Evolutionary conservation across 2,113 vertebrate genomes (phyloP), one percentile per base, ranked within the genome.

Genomic region (Paradoxurus hermaphroditus): DNA sequence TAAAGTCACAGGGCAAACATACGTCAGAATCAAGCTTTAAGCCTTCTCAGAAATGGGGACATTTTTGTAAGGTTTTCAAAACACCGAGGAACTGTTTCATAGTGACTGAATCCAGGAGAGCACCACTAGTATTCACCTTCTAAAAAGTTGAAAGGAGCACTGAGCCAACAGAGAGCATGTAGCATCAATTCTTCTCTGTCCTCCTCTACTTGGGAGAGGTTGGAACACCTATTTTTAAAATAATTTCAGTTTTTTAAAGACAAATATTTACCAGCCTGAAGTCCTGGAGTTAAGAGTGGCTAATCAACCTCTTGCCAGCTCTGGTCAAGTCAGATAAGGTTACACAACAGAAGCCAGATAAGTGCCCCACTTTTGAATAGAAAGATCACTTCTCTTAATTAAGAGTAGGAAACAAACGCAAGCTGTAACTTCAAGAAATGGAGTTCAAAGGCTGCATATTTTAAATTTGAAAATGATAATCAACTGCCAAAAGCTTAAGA

Each of bases 171-270:
- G 41, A 79, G 25, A 89, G 23, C 19, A 81, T 7, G 1, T 3
- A 91, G 49, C 73, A 70, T 46, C 75, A 79, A 90, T 91, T 95
- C 79, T 89, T 81, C 82, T 59, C 95, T 87, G 68, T 72, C 39
- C 68, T 97, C 83, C 62, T 94, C 70, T 86, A 13, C 72, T 79
- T 36, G 21, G 77, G 68, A 88, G 56, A 70, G 10, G 51, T 7
- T 79, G 56, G 27, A 68, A 67, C 41, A 88, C 49, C 19, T 91
- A 62, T 31, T 82, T 92, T 79, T 73, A 16, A 9, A 90, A 83
- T 88, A 8, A 63, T 73, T 97, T 93, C 90, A 36, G 62, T 70
- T 97, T 89, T 83, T 91, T 39, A 46, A 90, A 96, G 78, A 81
- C 44, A 97, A 94, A 91, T 91, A 84, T 95, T 95, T 77, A 86